Evolutionary conservation across 64 coral and sea anemone genomes (phyloP), one percentile per base, ranked within the genome.

Genomic region (Hydrozoanthus tunicans): DNA sequence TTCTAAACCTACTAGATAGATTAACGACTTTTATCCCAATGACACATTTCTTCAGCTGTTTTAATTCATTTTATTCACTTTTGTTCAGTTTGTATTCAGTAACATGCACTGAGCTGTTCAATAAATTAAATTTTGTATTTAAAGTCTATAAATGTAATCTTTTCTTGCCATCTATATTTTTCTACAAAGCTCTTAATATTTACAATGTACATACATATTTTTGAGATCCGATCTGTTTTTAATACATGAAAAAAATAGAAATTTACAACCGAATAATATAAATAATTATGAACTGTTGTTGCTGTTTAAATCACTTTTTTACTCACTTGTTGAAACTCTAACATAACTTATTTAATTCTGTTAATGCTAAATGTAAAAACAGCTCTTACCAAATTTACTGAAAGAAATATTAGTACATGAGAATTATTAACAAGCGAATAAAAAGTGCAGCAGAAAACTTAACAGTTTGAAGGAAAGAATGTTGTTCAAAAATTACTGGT

Each of bases 71-170:
- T 80, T 59, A 59, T 7, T 32, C 7, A 56, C 78, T 59, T 26
- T 59, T 23, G 56, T 17, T 74, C 71, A 59, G 56, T 32, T 80
- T 59, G 78, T 52, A 59, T 80, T 79, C 55, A 62, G 78, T 62
- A 17, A 80, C 20, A 25, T 56, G 12, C 56, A 59, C 4, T 80
- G 6, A n/a, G 60, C 78, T 6, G 20, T 68, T 83, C 60, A 83
- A 83, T 83, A 83, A 83, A 83, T 83, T 83, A 83, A 67, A 61
- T 81, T 67, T 32, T 65, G 61, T 67, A 61, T 82, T 63, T 64
- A 82, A 66, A 68, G 52, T 14, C 53, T 65, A 67, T 82, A 65
- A 64, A 64, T 68, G 1, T 68, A 4, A 43, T 83, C 62, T 83
- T 24, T 83, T 83, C 78, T 80, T 59, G 27, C 23, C 25, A 59